Percentiles rank a stretch among this genome's conserved stretches.
Conservation (phyloP, 2,888 invertebrate species). For the Steinernema carpocapsae region DNA sequence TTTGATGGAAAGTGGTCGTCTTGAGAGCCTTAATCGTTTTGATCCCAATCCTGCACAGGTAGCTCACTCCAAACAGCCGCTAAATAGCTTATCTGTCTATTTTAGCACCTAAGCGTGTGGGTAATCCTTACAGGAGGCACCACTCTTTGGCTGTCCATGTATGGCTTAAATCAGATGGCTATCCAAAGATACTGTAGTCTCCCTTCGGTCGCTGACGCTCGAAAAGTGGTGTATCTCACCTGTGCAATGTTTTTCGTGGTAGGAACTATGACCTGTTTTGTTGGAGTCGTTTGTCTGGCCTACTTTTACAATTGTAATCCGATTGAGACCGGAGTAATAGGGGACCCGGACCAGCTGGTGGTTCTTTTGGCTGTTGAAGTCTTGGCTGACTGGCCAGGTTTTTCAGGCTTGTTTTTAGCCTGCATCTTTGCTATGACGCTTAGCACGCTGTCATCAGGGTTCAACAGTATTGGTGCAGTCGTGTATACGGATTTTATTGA, state of each 20-base stretch:
- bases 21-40: slow-evolving; percentile 48
- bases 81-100: too few relatives aligned
- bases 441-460: slow-evolving; percentile 62
- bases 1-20: slow-evolving; percentile 53
- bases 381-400: slow-evolving; percentile 48
- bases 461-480: slow-evolving; percentile 63
- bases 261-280: slow-evolving; percentile 56
- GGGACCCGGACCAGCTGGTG: slow-evolving; percentile 58
- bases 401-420: slow-evolving; percentile 62
- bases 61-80: not conserved
- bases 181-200: slow-evolving; percentile 62
- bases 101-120: slow-evolving; percentile 60
- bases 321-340: slow-evolving; percentile 54
- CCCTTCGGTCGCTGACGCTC: slow-evolving; percentile 50
- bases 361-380: slow-evolving; percentile 58
- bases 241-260: slow-evolving; percentile 57
- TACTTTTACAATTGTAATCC: slow-evolving; percentile 65
- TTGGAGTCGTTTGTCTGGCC: slow-evolving; percentile 60
- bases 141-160: slow-evolving; percentile 60
- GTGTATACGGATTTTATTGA: slow-evolving; percentile 64
- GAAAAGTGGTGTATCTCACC: slow-evolving; percentile 52
- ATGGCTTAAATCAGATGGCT: slow-evolving; percentile 60
- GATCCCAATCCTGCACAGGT: slow-evolving; percentile 41
- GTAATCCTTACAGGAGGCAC: slow-evolving; percentile 58
- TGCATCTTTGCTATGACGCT: slow-evolving; percentile 63